Evolutionary conservation across 2,797 vertebrate species (phyloP).

Genomic region (Myotis findleyi): DNA sequence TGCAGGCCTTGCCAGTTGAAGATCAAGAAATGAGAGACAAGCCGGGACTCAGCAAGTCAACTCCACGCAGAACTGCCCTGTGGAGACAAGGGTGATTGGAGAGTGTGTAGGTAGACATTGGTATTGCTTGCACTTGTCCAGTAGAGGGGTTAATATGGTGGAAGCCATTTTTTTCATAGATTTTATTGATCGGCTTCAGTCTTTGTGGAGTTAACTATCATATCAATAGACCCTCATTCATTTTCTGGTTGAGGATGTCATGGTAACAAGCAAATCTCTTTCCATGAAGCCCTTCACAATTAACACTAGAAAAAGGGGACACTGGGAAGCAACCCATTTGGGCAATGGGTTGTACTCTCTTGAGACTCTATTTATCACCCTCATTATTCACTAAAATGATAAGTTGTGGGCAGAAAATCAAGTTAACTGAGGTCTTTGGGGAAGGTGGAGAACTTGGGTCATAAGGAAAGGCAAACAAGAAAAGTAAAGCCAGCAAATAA

Average conservation of each 20-base stretch:
- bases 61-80: not conserved
- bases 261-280: constrained; percentile 80
- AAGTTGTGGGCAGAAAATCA: constrained; percentile 69
- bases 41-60: not conserved
- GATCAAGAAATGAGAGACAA: not conserved
- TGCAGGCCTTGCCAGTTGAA: not conserved
- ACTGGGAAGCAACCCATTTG: constrained; percentile 66
- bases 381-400: constrained; percentile 72
- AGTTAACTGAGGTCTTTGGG: constrained; percentile 67
- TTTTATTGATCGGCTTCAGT: constrained; percentile 81
- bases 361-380: constrained; percentile 69
- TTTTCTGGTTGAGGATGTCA: constrained; percentile 79
- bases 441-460: constrained; percentile 58
- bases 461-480: constrained; percentile 70
- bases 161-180: constrained; percentile 82
- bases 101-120: not conserved
- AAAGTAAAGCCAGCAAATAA: constrained; percentile 71
- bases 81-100: not conserved
- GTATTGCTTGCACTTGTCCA: constrained; percentile 48
- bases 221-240: constrained; percentile 77
- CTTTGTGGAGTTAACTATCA: constrained; percentile 79
- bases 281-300: constrained; percentile 77
- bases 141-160: constrained; percentile 70
- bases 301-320: constrained; percentile 78
- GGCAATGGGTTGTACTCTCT: constrained; percentile 18